Conservation (phyloP, 2,888 invertebrate species). For the Cerastis leucographa region DNA sequence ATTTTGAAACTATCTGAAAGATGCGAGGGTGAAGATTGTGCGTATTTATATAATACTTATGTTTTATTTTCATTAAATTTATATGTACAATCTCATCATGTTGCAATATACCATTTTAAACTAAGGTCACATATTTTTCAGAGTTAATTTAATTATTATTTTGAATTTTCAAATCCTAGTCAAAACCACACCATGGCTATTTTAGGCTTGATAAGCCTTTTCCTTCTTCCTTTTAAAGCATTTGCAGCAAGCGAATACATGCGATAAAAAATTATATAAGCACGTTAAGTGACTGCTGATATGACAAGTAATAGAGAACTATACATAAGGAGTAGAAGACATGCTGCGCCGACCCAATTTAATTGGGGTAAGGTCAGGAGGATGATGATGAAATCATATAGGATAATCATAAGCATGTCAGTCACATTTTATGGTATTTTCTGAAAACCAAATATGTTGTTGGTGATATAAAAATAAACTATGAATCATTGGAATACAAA, state of each 20-base stretch:
- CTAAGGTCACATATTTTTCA: neutral
- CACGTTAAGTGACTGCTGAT: too few species aligned
- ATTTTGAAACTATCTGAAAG: constrained; percentile 15
- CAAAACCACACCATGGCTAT: neutral
- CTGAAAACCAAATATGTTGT: neutral
- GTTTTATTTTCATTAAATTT: too few species aligned
- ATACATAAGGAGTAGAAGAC: neutral
- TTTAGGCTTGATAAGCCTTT: neutral
- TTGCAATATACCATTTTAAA: constrained; percentile 6
- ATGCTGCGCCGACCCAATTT: neutral
- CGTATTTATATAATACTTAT: constrained; percentile 13
- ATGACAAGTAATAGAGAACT: neutral
- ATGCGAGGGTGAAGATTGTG: neutral
- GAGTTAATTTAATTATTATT: neutral
- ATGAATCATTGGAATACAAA: constrained; percentile 38
- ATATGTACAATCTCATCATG: neutral
- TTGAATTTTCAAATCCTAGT: neutral
- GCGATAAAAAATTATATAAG: neutral
- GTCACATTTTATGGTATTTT: neutral
- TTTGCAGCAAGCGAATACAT: neutral
- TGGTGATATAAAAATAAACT: constrained; percentile 1
- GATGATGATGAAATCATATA: neutral
- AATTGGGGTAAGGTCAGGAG: neutral
- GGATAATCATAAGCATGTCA: neutral
- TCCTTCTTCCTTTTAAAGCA: neutral